Evolutionary conservation across 2,797 vertebrate species (phyloP).

Genomic region (Parambassis ranga): DNA sequence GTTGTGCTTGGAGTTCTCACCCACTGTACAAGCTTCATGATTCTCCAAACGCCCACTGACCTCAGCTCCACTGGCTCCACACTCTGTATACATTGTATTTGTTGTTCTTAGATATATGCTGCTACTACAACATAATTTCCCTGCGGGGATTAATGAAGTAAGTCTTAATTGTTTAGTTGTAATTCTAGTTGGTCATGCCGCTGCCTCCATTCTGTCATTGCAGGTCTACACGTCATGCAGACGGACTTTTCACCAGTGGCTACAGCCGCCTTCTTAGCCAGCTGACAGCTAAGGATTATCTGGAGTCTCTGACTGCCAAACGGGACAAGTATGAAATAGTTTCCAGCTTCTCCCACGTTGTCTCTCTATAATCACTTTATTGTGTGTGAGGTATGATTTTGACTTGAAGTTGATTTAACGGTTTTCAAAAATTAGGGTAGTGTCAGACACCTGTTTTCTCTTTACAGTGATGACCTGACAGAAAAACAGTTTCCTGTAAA

Average conservation of each 20-base stretch:
- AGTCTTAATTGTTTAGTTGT: background rate
- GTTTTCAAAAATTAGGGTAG: background rate
- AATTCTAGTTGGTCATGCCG: background rate
- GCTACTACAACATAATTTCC: too few species aligned
- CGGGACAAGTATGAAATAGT: background rate
- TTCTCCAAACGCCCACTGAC: too few species aligned
- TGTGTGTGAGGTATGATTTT: too few species aligned
- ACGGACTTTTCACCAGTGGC: background rate
- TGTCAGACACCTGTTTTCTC: background rate
- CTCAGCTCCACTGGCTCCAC: too few species aligned
- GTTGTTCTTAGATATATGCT: too few species aligned
- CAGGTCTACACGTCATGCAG: background rate
- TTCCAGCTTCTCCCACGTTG: background rate
- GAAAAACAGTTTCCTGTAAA: constrained; percentile 77
- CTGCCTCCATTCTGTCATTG: background rate
- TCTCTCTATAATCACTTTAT: too few species aligned
- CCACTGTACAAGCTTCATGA: too few species aligned
- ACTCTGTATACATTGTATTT: too few species aligned
- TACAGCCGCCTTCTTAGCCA: background rate
- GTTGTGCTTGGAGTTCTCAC: too few species aligned
- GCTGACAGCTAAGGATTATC: background rate
- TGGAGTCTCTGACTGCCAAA: background rate
- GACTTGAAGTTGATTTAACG: background rate
- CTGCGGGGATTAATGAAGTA: background rate
- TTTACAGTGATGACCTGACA: constrained; percentile 66